Base-by-base conservation (phyloP, 2,888 invertebrate genomes). In the Drosophila limbata region DNA sequence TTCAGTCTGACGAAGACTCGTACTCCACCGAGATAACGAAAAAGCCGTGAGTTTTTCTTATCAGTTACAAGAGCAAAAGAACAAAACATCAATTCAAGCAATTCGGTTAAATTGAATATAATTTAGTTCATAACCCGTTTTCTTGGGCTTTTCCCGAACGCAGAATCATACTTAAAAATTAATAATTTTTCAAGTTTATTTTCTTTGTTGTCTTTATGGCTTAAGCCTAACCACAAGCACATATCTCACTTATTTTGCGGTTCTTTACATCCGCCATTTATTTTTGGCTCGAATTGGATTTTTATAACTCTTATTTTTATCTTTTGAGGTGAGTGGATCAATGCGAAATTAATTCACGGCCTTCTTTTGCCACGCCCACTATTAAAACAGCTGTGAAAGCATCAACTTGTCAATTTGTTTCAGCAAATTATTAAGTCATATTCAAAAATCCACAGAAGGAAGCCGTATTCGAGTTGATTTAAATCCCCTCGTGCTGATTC, bases 201-300 rank as follows among this genome's bases (percentile, higher is more conserved):
- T 17, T 47, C 11, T 9, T 48, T 42, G 21, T 48, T 21, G 25
- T 45, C 11, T 51, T 61, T 40, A 39, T 15, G 50, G 6, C 1
- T 13, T 19, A 35, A 35, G n/a, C 19, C 9, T 40, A 17, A 28
- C 39, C 35, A 33, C 45, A 57, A 57, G 37, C 31, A 51, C 40
- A 35, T 28, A 52, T 39, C 2, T 33, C 39, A 33, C 6, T 33
- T 47, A 4, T 44, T 39, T 33, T 21, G 45, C 8, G 42, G 15
- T 21, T 37, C 44, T 55, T 56, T 33, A 71, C 48, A 57, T 64
- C 61, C 69, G 50, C 35, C 39, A 57, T 63, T 60, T 44, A 55
- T 45, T 63, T 44, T 65, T 31, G 15, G 25, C 48, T 56, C 19
- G 5, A 39, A 21, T 15, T 25, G 39, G 28, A 6, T 28, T n/a